Base-by-base conservation (phyloP, 1,140 invertebrate species). In the Paralvinella palmiformis region DNA sequence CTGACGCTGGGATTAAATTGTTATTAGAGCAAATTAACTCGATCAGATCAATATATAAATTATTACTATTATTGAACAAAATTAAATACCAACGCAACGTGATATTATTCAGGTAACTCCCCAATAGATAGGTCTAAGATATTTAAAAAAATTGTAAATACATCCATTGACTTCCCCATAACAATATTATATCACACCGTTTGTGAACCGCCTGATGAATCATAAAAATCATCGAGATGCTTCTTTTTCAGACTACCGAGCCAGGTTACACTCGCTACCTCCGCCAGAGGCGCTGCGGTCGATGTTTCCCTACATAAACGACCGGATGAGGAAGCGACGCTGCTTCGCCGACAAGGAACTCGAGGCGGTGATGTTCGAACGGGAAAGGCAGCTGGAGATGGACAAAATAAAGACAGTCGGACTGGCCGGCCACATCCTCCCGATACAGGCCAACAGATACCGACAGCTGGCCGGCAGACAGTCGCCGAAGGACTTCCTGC, bases 311-410 rank as follows among this genome's bases (percentile, higher is more conserved):
- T 72, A 68, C 33, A 66, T 81, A 29, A 76, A 73, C 66, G 80
- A 83, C 58, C 72, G 81, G 3, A 77, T 82, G 69, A 66, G 81
- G n/a, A 82, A 82, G 68, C 68, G 81, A 37, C 69, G 77, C 27
- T 81, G 81, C 56, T 83, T 83, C 63, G 82, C 82, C 3, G 82
- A 83, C 68, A 76, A 75, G 45, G 82, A 83, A 68, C 69, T 83
- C 50, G 81, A 83, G 64, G 65, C 71, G 33, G 75, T 77, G 17
- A 77, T 80, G 72, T 65, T 75, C 32, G 72, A 77, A 60, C 64
- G 75, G 37, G 77, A 79, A 22, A 44, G 59, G 41, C 13, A 6
- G 31, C 24, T 37, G 48, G 44, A 60, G 68, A 15, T 32, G 41
- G 22, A 35, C 2, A 15, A 63, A 68, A 31, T 56, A 57, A n/a